These are phyloP conservation scores for Chorisops tibialis DNA, from an alignment of 2,888 invertebrate species.

Conservation along the genomic window DNA sequence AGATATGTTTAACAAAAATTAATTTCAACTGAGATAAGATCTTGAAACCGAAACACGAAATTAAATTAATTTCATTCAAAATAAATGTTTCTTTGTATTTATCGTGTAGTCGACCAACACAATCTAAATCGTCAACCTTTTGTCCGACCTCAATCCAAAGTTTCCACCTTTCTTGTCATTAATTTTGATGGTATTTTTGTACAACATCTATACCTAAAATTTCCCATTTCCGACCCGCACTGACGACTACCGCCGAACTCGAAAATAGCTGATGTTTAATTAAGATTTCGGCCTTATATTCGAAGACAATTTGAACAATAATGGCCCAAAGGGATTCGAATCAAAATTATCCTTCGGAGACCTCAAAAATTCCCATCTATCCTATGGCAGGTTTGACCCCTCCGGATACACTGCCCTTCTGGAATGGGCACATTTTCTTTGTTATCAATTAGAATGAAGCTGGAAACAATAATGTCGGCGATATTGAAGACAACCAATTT, in stretches of 20 bases:
- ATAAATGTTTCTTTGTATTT: no score
- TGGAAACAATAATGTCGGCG: slow-evolving; percentile 28
- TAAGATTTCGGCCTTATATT: slow-evolving; percentile 32
- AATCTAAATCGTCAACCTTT: no score
- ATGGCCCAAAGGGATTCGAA: slow-evolving; percentile 12
- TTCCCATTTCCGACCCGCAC: no score
- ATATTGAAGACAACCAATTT: slow-evolving; percentile 32
- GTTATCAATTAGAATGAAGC: slow-evolving; percentile 19
- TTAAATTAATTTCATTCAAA: no score
- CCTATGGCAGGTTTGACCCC: not conserved
- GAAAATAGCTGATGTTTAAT: slow-evolving; percentile 32
- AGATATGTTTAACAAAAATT: no score
- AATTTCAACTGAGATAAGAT: no score
- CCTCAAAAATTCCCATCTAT: not conserved
- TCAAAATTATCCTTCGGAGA: not conserved
- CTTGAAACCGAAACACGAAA: no score
- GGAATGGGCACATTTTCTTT: not conserved
- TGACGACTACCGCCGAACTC: not conserved
- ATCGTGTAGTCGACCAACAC: no score
- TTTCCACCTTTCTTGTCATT: slow-evolving; percentile 20
- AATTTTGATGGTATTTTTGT: slow-evolving; percentile 27
- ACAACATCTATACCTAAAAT: no score
- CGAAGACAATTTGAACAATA: slow-evolving; percentile 32
- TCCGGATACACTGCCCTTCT: not conserved
- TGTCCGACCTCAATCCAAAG: not conserved